Conservation (phyloP, 2,888 invertebrate genomes). For the Callyntrura sp. region DNA sequence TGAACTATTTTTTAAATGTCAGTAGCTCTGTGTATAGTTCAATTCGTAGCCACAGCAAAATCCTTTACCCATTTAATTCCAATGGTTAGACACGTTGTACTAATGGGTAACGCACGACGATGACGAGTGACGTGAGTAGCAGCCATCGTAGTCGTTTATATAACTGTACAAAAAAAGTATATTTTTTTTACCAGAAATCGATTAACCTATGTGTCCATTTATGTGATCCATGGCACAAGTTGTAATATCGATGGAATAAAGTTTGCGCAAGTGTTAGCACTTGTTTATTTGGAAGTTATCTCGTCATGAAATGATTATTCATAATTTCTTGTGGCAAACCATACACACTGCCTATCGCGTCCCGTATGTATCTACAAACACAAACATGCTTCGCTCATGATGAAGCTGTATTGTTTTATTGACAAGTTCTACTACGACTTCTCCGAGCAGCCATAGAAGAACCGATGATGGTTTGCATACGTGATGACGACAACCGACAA, state of each 20-base stretch:
- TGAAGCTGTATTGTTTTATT: conserved; percentile 48
- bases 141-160: not conserved
- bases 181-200: conserved; percentile 53
- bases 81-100: conserved; percentile 52
- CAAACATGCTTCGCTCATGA: not conserved
- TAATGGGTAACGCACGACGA: conserved; percentile 44
- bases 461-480: conserved; percentile 24
- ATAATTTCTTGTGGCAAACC: not conserved
- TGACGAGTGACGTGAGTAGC: conserved; percentile 2
- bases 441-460: conserved; percentile 44
- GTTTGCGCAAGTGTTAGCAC: conserved; percentile 59
- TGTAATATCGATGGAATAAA: conserved; percentile 33
- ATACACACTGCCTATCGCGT: not conserved
- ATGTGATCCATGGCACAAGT: conserved; percentile 55
- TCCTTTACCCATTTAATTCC: conserved; percentile 13
- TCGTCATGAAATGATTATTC: conserved; percentile 44
- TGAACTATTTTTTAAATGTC: conserved; percentile 24
- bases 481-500: not conserved
- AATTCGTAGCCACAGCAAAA: not conserved
- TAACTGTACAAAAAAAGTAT: conserved; percentile 14
- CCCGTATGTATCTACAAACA: not conserved
- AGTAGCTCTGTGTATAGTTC: not conserved
- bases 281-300: conserved; percentile 48
- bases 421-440: conserved; percentile 55
- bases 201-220: conserved; percentile 66